A percentile compares a stretch with the other conserved stretches of the same genome.
phyloP scores from a whole-genome alignment of 2,888 invertebrate genomes.

The Standfussiana lucernea region DNA sequence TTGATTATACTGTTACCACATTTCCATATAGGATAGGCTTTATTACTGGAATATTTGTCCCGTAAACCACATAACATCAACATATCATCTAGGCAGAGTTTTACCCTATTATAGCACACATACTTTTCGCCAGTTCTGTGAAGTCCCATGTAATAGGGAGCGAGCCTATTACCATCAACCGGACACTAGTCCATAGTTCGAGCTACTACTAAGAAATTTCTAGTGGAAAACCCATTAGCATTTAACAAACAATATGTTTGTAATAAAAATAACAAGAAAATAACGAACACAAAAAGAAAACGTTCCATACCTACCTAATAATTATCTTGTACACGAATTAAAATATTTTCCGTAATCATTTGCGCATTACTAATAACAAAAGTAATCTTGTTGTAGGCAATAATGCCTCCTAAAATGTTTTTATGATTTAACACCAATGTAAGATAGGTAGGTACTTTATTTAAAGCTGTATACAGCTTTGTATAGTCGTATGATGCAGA shows the following conservation, averaged over 20 bases:
- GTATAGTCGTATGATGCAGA: not conserved
- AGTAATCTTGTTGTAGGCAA: not conserved
- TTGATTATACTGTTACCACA: not conserved
- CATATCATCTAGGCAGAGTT: not conserved
- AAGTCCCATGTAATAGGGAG: not conserved
- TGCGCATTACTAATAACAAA: not conserved
- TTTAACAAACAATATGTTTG: not conserved
- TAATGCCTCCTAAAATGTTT: not conserved
- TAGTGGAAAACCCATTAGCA: not conserved
- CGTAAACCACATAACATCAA: not conserved
- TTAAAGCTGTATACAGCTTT: not conserved
- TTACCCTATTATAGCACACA: not conserved
- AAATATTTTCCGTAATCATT: not conserved
- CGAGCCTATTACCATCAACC: not conserved
- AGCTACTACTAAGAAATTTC: not conserved
- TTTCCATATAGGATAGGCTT: not conserved
- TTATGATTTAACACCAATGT: not conserved
- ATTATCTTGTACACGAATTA: not conserved
- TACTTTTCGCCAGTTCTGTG: not conserved
- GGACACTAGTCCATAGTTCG: not conserved
- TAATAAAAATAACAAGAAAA: not conserved
- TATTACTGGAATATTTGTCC: not conserved
- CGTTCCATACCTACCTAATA: not conserved
- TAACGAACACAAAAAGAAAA: not conserved
- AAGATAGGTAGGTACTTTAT: not conserved